Percentiles rank a stretch among this genome's conserved stretches.
Evolutionary conservation across 64 coral and sea anemone species (phyloP).

Genomic region (Montipora capricornis): DNA sequence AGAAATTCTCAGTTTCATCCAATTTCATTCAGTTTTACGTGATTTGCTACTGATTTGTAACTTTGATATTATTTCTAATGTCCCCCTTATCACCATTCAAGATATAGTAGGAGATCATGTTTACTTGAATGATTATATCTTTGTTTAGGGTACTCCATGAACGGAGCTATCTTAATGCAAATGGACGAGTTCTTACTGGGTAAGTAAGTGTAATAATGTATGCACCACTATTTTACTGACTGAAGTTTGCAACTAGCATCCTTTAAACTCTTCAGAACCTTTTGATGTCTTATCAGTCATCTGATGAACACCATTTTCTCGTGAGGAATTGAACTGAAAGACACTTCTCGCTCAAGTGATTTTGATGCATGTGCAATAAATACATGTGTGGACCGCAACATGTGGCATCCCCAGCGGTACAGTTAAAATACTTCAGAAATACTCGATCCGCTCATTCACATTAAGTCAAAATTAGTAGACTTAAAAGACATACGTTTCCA

Average conservation of each 20-base stretch:
- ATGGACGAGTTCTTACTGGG: slow-evolving; percentile 48
- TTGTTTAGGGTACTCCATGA: slow-evolving; percentile 40
- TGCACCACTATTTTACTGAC: not conserved
- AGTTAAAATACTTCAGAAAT: too few species aligned
- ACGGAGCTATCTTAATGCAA: slow-evolving; percentile 56
- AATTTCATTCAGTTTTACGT: not conserved
- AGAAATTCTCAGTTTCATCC: not conserved
- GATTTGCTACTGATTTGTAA: not conserved
- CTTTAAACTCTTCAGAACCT: too few species aligned
- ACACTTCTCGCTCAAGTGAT: too few species aligned
- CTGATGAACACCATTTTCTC: too few species aligned
- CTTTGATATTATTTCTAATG: not conserved
- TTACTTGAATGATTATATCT: not conserved
- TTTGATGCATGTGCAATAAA: too few species aligned
- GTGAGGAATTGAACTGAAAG: too few species aligned
- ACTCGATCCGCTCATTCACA: too few species aligned
- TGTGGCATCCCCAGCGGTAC: too few species aligned
- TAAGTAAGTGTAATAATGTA: not conserved
- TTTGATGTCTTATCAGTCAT: too few species aligned
- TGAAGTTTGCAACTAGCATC: not conserved
- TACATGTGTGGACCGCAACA: too few species aligned
- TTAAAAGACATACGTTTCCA: too few species aligned
- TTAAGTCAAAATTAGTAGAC: too few species aligned
- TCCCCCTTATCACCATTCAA: not conserved
- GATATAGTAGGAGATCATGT: not conserved